phyloP scores from a whole-genome alignment of 2,888 invertebrate species.

The Gisinianus flammeolus region DNA sequence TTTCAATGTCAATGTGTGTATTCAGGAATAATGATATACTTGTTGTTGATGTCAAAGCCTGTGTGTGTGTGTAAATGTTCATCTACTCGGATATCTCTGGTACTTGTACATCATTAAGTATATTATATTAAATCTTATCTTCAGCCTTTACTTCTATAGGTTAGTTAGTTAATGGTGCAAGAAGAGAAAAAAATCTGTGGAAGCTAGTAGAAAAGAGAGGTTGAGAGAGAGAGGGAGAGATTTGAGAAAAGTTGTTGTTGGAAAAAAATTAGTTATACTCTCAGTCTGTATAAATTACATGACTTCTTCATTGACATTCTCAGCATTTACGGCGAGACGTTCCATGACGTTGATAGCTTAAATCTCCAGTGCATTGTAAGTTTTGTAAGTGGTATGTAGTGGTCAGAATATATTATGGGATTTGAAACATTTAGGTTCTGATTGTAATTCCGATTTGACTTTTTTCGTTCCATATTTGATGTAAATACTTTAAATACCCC shows the following conservation, averaged over 20 bases:
- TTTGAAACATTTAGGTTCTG: no score
- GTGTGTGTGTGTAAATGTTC: background rate
- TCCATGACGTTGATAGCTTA: slow-evolving; percentile 12
- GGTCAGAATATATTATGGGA: no score
- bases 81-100: background rate
- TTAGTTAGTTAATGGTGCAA: no score
- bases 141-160: no score
- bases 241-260: background rate
- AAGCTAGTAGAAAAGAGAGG: no score
- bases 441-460: no score
- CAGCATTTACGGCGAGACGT: slow-evolving; percentile 27
- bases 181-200: no score
- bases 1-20: background rate
- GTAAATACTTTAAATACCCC: no score
- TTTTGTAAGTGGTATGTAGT: background rate
- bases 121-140: background rate
- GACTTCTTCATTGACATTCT: slow-evolving; percentile 38
- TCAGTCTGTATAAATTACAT: slow-evolving; percentile 32
- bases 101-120: background rate
- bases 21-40: background rate
- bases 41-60: background rate
- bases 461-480: no score
- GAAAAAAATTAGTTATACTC: slow-evolving; percentile 30
- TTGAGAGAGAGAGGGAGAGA: no score
- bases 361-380: background rate